Base-by-base conservation (phyloP, 2,888 invertebrate species). In the Tetheella fluctuosa region DNA sequence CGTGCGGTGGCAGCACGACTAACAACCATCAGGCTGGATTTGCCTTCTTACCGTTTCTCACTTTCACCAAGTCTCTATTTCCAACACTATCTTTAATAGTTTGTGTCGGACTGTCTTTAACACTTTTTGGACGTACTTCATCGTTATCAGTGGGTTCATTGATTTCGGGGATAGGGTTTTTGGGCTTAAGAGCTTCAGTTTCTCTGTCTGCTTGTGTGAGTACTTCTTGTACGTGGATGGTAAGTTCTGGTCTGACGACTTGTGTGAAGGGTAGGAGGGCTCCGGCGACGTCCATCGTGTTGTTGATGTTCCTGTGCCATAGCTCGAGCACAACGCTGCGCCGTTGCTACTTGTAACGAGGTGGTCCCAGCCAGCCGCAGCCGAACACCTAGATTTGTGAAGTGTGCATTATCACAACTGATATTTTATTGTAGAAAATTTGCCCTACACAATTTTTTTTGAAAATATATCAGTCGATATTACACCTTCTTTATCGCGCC, bases 351-450 rank as follows among this genome's bases (percentile, higher is more conserved):
- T 95, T 95, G 90, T 94, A 95, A 70, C 94, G 87, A 17, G 94
- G 93, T 23, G 95, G 94, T 0, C 95, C 95, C 58, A 95, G 92
- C 95, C 95, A 95, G 56, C 95, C 95, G 84, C 95, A 96, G 57
- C 95, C 95, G 91, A 96, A 94, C 79, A 96, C 90, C 91, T 96
- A 94, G 1, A 39, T 39, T 30, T 4, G 25, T 17, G n/a, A 7
- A 7, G 13, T 12, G 13, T 34, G 4, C 34, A 13, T 30, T 0
- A 30, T 7, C 8, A 10, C 30, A 30, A 0, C 7, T 10, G 30
- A 30, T 10, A 30, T 7, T 10, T 10, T 8, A 2, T 10, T 30
- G n/a, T n/a, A n/a, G n/a, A n/a, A n/a, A n/a, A n/a, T n/a, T n/a
- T n/a, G n/a, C n/a, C n/a, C n/a, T n/a, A n/a, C n/a, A n/a, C n/a